Evolutionary conservation across 23 tunicate genomes (phyloP), one percentile per base, ranked within the genome.

Genomic region (Trididemnum clinides): DNA sequence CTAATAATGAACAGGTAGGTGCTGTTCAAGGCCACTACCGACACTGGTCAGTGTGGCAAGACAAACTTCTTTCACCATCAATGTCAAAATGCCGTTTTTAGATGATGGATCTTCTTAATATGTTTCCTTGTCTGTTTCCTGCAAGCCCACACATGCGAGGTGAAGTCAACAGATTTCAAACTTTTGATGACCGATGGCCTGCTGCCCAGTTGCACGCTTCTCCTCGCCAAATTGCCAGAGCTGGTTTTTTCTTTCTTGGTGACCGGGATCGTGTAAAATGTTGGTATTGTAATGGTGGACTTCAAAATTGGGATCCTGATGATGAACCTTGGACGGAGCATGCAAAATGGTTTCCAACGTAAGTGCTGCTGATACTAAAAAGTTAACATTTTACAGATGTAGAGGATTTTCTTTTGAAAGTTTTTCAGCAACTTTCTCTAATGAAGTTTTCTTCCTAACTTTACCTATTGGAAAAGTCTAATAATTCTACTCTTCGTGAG

Each of bases 321-420:
- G 95, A 90, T 79, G 95, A 90, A 33, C 95, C 95, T 6, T 90
- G 89, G 89, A 80, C 85, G 1, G 95, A 90, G 58, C 95, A 90
- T 51, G 95, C 95, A 57, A 90, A 90, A 39, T 90, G 89, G 89
- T 90, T 90, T 85, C 95, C 95, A 57, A 80, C 78, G 95, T 90
- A 73, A 73, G 78, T 65, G n/a, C n/a, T n/a, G n/a, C n/a, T n/a
- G n/a, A n/a, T n/a, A n/a, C n/a, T n/a, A n/a, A n/a, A n/a, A n/a
- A n/a, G n/a, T n/a, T n/a, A n/a, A n/a, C n/a, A n/a, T n/a, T n/a
- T n/a, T n/a, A n/a, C n/a, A n/a, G n/a, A n/a, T n/a, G n/a, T n/a
- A n/a, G n/a, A n/a, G n/a, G n/a, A n/a, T n/a, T n/a, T n/a, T n/a
- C n/a, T n/a, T n/a, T n/a, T n/a, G n/a, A n/a, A n/a, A n/a, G n/a